Base-by-base conservation (phyloP, 2,797 vertebrate species). In the Coreius guichenoti region DNA sequence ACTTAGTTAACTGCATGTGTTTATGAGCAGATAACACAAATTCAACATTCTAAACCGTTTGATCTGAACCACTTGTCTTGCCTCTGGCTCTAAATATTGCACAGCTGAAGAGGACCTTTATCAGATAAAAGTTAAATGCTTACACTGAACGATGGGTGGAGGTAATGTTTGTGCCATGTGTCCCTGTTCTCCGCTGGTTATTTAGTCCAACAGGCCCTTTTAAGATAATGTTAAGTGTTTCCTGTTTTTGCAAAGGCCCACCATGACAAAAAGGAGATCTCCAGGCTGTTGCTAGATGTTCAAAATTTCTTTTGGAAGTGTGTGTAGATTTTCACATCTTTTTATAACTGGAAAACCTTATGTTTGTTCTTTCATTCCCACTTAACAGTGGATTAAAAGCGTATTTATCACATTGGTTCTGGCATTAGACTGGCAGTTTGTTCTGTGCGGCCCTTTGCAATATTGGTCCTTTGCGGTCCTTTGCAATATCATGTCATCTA, bases 171-270 rank as follows among this genome's bases (percentile, higher is more conserved):
- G 85, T 86, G 85, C 63, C 65, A 65, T 54, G 58, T 49, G 58
- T 81, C 43, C n/a, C 45, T 84, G 85, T 88, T 88, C 89, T 82
- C 89, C 72, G 85, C 90, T 84, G 85, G 85, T 93, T 88, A 91
- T 91, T 92, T 87, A 87, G 87, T 93, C 87, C 87, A 90, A 90
- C 87, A 91, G 89, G 90, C 84, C 70, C 85, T 83, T 80, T 56
- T 73, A 89, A 91, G 93, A 94, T 94, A 93, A 92, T 89, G 87
- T 89, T 90, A 91, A 93, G 93, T 89, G 91, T 90, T 95, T 95
- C 93, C 93, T 94, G 94, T 94, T 94, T 92, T 91, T 91, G 88
- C 88, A 89, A 88, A 69, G 78, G 29, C 81, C 78, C 36, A 69
- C 63, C 69, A 69, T 69, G 82, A 69, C 63, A 76, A 74, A 87